Base-by-base conservation (phyloP, 2,797 vertebrate genomes). In the Gephyroberyx darwinii region DNA sequence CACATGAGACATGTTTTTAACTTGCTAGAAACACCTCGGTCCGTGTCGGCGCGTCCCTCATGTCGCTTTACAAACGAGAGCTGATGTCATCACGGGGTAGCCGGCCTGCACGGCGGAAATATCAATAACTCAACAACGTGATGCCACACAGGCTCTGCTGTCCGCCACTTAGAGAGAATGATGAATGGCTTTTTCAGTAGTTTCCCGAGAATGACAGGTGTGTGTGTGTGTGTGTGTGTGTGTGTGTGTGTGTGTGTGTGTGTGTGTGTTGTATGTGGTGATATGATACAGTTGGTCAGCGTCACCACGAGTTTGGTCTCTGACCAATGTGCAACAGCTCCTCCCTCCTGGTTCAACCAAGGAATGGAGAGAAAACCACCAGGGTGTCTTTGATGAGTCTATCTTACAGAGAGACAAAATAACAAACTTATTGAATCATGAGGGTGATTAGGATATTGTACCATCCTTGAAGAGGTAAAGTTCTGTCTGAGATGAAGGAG, bases 341-440 rank as follows among this genome's bases (percentile, higher is more conserved):
- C 82, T 82, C 80, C 74, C 76, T 69, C 59, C 48, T 51, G 37
- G 61, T 58, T 62, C 16, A 55, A 48, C 67, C 26, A 9, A 76
- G 47, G 52, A 85, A 69, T 39, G 30, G 30, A 41, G 48, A 48
- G 16, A 37, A 65, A 86, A 88, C 63, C 85, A 77, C 79, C 39
- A 77, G 64, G 12, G 43, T 5, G 9, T 57, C 65, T 67, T 64
- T 67, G 33, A 72, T 58, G 59, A 65, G 17, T 71, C 61, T 26
- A 48, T 26, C 2, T 26, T 8, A 47, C 58, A 66, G 31, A 10
- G 48, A 41, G 60, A 65, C 33, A 22, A 51, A 77, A 74, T 56
- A 65, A 69, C 20, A 64, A 48, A 62, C 26, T 26, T 2, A 26
- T 26, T 3, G 26, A n/a, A n/a, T n/a, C n/a, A n/a, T n/a, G n/a